phyloP scores from a whole-genome alignment of 2,797 vertebrate genomes.

The Myotis planiceps region DNA sequence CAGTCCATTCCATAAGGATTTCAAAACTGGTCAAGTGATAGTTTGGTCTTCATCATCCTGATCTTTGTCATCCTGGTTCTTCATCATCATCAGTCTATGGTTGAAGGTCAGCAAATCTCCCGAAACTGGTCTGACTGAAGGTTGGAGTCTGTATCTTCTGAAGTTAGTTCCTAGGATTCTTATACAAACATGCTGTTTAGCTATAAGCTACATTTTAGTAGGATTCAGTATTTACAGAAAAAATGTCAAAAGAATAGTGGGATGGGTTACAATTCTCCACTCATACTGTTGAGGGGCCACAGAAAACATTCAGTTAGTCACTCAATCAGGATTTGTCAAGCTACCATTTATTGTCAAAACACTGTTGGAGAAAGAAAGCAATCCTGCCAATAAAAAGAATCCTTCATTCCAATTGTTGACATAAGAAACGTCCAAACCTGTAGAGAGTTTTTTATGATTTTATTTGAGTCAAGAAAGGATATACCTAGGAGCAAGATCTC shows the following conservation, averaged over 20 bases:
- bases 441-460: neutral
- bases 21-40: neutral
- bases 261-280: neutral
- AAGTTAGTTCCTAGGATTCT: neutral
- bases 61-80: neutral
- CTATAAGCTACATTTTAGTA: neutral
- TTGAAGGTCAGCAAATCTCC: neutral
- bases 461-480: neutral
- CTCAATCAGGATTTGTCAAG: neutral
- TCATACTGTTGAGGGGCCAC: neutral
- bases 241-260: neutral
- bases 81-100: neutral
- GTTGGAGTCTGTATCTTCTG: neutral
- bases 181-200: neutral
- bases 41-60: neutral
- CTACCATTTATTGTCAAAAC: neutral
- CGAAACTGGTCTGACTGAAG: neutral
- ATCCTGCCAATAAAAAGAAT: neutral
- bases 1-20: neutral
- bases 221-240: neutral
- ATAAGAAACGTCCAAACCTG: neutral
- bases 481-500: neutral
- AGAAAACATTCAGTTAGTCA: neutral
- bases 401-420: neutral
- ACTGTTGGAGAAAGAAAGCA: neutral